phyloP scores from a whole-genome alignment of 2,797 vertebrate species.

The Danio kyathit region DNA sequence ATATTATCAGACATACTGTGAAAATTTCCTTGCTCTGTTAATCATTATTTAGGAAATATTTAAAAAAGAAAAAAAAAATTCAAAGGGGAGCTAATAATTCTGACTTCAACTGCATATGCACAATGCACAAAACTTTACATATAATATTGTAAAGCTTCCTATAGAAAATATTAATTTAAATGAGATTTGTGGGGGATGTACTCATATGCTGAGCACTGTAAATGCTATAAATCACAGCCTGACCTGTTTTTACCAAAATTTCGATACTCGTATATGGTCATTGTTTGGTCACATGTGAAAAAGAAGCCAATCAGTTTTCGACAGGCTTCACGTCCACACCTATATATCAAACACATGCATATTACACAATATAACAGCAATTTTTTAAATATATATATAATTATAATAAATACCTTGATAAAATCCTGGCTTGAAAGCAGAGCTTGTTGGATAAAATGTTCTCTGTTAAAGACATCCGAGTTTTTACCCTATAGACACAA shows the following conservation, averaged over 20 bases:
- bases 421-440: constrained; percentile 80
- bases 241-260: constrained; percentile 86
- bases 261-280: constrained; percentile 82
- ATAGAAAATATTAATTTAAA: too few species aligned
- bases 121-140: too few species aligned
- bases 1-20: too few species aligned
- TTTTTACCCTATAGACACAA: constrained; percentile 70
- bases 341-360: constrained; percentile 43
- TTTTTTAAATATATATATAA: background rate
- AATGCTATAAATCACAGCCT: constrained; percentile 1
- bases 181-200: too few species aligned
- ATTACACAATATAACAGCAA: background rate
- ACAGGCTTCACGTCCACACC: constrained; percentile 82
- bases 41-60: too few species aligned
- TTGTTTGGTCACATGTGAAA: constrained; percentile 77
- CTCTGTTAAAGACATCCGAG: constrained; percentile 81
- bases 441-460: constrained; percentile 81
- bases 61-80: too few species aligned
- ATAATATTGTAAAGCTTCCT: too few species aligned
- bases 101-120: too few species aligned
- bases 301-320: constrained; percentile 83
- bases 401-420: constrained; percentile 74
- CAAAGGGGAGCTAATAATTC: too few species aligned
- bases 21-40: too few species aligned
- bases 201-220: too few species aligned